phyloP scores from a whole-genome alignment of 1,140 invertebrate species.

The Euwallacea similis region DNA sequence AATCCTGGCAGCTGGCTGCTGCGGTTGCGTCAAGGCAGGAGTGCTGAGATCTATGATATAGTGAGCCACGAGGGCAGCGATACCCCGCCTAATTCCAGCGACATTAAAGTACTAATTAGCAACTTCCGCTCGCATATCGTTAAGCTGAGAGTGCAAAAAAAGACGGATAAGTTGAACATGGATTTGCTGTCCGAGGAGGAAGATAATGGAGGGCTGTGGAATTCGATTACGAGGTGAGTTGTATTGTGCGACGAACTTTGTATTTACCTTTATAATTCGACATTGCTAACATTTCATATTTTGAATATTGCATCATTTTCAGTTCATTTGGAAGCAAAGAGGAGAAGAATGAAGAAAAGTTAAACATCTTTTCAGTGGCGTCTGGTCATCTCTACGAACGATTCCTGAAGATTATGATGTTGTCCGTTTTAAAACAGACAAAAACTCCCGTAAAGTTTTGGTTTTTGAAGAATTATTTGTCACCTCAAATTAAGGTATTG shows the following conservation, averaged over 20 bases:
- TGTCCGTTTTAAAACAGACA: constrained; percentile 94
- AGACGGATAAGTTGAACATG: constrained; percentile 79
- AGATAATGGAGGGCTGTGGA: constrained; percentile 77
- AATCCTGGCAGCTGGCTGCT: constrained; percentile 96
- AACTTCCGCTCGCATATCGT: constrained; percentile 89
- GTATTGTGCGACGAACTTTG: too few relatives aligned
- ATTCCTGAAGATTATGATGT: constrained; percentile 97
- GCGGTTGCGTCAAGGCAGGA: constrained; percentile 84
- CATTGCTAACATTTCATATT: background rate
- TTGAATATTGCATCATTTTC: constrained; percentile 23
- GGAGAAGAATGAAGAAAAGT: constrained; percentile 77
- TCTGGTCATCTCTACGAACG: constrained; percentile 99
- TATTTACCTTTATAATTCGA: too few relatives aligned
- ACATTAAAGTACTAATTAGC: constrained; percentile 84
- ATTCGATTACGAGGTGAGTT: constrained; percentile 84
- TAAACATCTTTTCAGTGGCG: constrained; percentile 99
- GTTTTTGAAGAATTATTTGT: constrained; percentile 99
- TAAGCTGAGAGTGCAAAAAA: constrained; percentile 88
- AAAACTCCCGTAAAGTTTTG: constrained; percentile 99
- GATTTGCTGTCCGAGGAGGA: constrained; percentile 85
- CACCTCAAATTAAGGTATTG: constrained; percentile 87
- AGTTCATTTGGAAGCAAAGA: constrained; percentile 71
- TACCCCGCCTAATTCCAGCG: constrained; percentile 65
- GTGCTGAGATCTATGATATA: constrained; percentile 91
- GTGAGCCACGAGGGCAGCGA: constrained; percentile 78